Evolutionary conservation across 1,140 invertebrate species (phyloP), one percentile per base, ranked within the genome.

Genomic region (Physella acuta): DNA sequence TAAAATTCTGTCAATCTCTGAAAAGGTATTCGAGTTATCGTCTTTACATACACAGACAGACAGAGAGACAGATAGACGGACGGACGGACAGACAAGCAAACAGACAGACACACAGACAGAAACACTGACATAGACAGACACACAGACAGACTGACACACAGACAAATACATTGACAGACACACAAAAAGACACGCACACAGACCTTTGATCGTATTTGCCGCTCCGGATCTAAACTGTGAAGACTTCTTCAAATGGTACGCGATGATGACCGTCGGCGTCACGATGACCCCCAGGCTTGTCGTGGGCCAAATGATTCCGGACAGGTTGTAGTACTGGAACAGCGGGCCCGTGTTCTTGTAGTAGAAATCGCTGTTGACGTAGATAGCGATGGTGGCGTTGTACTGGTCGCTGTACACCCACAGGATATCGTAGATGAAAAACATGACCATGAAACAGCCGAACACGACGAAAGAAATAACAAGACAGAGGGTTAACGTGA

Each of bases 401-500:
- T 44, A 65, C n/a, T 14, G 17, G 2, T 14, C 1, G 11, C 20
- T 53, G n/a, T 31, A 34, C 4, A 65, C 62, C 62, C 62, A 65
- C 17, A 65, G 1, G 31, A 65, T 53, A 26, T 65, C 49, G 62
- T 65, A 65, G 20, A 65, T 65, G 17, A 39, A 30, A 31, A 53
- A 65, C 36, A 65, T 53, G 8, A 65, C 62, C 8, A 30, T 16
- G 34, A 65, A 65, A 28, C 44, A 51, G 0, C 62, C 62, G 28
- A 65, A 65, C 2, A 65, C 34, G 1, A 31, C 30, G 1, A 53
- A 2, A 3, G 62, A 65, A 26, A 65, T 52, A 34, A 44, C 2
- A 1, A 65, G 16, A 24, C 49, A 65, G 4, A 53, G n/a, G 20
- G 34, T 17, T 2, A 65, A 31, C 2, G 62, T 49, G 3, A 33